Base-by-base conservation (phyloP, 2,888 invertebrate species). In the Macrosiphum euphorbiae region DNA sequence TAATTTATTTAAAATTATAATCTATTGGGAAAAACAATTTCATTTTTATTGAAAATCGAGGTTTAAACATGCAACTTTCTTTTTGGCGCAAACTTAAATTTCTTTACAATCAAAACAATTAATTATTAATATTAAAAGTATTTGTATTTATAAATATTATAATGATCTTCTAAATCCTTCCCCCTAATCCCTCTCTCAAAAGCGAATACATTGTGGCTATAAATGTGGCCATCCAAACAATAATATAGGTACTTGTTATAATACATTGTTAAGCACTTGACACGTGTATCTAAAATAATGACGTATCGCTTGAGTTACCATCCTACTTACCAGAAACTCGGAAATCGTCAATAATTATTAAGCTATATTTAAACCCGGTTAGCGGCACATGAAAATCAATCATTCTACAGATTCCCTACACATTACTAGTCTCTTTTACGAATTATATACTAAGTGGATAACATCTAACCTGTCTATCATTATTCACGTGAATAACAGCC, bases 271-370 rank as follows among this genome's bases (percentile, higher is more conserved):
- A n/a, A 67, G 16, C n/a, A 67, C 16, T n/a, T 67, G 67, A n/a
- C n/a, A n/a, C 67, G 7, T n/a, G 5, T n/a, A 67, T n/a, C n/a
- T n/a, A 67, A 1, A n/a, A 67, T 67, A 67, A 67, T 67, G n/a
- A 67, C n/a, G n/a, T 67, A 67, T n/a, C 67, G 35, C 67, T 67
- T n/a, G n/a, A 67, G 67, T 67, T 67, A 44, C 44, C n/a, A n/a
- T 67, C n/a, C n/a, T n/a, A n/a, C 16, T 67, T 67, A 16, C n/a
- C 16, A n/a, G 7, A n/a, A 67, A 67, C n/a, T 67, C 7, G n/a
- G 67, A 67, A 67, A 67, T 67, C n/a, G 16, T 67, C n/a, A 67
- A 67, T 67, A 67, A 67, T 67, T 67, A 67, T 67, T 67, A 67
- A 67, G n/a, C 13, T n/a, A 7, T n/a, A 67, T n/a, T 67, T 67